phyloP scores from a whole-genome alignment of 2,113 vertebrate species.

The Montifringilla adamsi region DNA sequence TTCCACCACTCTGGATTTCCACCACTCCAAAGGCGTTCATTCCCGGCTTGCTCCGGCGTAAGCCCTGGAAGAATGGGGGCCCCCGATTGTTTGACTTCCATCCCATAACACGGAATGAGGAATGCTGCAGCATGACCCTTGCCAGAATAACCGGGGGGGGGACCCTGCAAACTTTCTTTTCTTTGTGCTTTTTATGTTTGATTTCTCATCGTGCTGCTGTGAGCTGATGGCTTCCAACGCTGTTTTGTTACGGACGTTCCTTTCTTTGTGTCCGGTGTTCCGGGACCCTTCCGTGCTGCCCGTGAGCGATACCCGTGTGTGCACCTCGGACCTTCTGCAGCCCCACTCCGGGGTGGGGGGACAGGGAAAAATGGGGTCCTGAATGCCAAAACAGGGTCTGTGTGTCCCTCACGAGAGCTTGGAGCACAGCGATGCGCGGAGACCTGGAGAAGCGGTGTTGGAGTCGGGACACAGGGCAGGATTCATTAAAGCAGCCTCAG shows the following conservation, averaged over 20 bases:
- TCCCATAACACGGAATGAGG: slow-evolving; percentile 69
- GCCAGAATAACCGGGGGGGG: slow-evolving; percentile 34
- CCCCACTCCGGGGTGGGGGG: background rate
- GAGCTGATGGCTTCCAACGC: slow-evolving; percentile 64
- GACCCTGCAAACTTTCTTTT: slow-evolving; percentile 39
- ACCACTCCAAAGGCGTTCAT: background rate
- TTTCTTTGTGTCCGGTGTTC: slow-evolving; percentile 47
- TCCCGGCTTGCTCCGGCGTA: background rate
- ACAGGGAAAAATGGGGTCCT: background rate
- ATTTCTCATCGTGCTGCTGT: slow-evolving; percentile 56
- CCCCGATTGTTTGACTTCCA: slow-evolving; percentile 46
- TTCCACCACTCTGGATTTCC: background rate
- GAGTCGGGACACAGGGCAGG: background rate
- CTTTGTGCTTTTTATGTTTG: slow-evolving; percentile 61
- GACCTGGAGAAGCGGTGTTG: background rate
- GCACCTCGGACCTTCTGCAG: background rate
- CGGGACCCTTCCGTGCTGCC: background rate
- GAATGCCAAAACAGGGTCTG: fast-evolving
- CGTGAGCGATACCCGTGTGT: background rate
- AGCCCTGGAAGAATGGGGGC: slow-evolving; percentile 30
- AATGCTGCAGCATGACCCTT: slow-evolving; percentile 66
- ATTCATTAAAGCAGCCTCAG: slow-evolving; percentile 69
- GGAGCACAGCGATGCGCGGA: background rate
- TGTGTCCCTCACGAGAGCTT: background rate
- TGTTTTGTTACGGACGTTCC: slow-evolving; percentile 47